Percentiles rank a stretch among this genome's conserved stretches.
phyloP scores from a whole-genome alignment of 1,140 invertebrate genomes.

The Zaprionus inermis region DNA sequence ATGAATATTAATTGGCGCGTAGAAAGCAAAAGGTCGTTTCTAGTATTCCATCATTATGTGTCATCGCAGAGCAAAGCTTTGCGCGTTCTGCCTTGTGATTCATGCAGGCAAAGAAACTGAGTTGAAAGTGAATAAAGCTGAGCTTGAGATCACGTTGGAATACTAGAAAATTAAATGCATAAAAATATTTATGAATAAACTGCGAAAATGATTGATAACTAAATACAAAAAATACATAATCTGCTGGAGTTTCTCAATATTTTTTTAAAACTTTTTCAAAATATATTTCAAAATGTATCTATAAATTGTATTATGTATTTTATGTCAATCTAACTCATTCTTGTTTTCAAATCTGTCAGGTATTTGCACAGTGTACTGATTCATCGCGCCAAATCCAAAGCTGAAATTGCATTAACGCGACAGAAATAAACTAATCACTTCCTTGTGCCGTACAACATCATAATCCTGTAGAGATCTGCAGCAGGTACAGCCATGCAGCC shows the following conservation, averaged over 20 bases:
- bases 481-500: background rate
- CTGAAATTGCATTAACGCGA: slow-evolving; percentile 60
- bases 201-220: too few species aligned
- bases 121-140: too few species aligned
- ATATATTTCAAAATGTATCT: too few species aligned
- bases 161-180: too few species aligned
- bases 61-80: slow-evolving; percentile 35
- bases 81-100: background rate
- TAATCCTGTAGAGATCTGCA: slow-evolving; percentile 41
- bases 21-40: slow-evolving; percentile 45
- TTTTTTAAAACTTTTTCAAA: too few species aligned
- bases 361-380: slow-evolving; percentile 1
- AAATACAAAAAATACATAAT: too few species aligned
- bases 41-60: slow-evolving; percentile 58
- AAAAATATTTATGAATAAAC: too few species aligned
- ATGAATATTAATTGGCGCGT: slow-evolving; percentile 76
- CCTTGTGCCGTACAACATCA: slow-evolving; percentile 55
- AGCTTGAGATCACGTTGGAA: too few species aligned
- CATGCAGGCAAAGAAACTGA: background rate
- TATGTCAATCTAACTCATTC: background rate
- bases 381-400: slow-evolving; percentile 58
- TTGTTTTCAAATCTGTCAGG: background rate
- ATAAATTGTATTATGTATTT: too few species aligned
- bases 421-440: slow-evolving; percentile 70
- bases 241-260: too few species aligned